A percentile compares a stretch with the other conserved stretches of the same genome.
Evolutionary conservation across 37 sponge, comb jelly and placozoan genomes (phyloP).

Genomic region (Beroe ovata): DNA sequence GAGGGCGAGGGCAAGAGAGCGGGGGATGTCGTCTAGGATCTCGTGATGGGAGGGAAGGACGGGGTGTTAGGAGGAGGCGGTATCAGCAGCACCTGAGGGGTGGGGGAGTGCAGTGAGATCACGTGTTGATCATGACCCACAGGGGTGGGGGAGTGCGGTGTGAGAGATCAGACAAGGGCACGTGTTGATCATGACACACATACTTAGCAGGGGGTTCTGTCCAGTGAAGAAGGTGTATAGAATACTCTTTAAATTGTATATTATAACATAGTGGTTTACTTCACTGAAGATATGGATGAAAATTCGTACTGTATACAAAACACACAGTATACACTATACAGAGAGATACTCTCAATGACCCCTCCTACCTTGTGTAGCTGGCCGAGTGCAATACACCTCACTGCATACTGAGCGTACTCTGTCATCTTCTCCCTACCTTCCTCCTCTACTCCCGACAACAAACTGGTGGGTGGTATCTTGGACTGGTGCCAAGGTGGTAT

Average conservation of each 20-base stretch:
- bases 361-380: conserved; percentile 29
- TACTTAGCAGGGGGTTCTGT: too few relatives aligned
- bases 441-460: conserved; percentile 1
- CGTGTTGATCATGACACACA: too few relatives aligned
- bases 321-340: too few relatives aligned
- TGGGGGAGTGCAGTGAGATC: background rate
- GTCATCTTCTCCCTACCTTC: conserved; percentile 2
- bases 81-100: conserved; percentile 20
- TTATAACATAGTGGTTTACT: background rate
- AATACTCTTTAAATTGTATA: background rate
- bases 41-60: background rate
- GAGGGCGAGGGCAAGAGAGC: background rate
- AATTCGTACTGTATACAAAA: too few relatives aligned
- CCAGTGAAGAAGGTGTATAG: too few relatives aligned
- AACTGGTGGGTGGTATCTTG: conserved; percentile 28
- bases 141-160: too few relatives aligned
- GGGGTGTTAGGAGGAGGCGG: conserved; percentile 44
- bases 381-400: conserved; percentile 47
- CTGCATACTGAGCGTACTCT: conserved; percentile 45
- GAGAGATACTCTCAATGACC: too few relatives aligned
- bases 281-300: too few relatives aligned
- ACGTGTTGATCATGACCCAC: background rate
- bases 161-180: too few relatives aligned
- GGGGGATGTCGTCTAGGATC: background rate
- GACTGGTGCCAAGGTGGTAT: conserved; percentile 48